A percentile compares a stretch with the other conserved stretches of the same genome.
Evolutionary conservation across 2,797 vertebrate species (phyloP).

Genomic region (Sebastes taczanowskii): DNA sequence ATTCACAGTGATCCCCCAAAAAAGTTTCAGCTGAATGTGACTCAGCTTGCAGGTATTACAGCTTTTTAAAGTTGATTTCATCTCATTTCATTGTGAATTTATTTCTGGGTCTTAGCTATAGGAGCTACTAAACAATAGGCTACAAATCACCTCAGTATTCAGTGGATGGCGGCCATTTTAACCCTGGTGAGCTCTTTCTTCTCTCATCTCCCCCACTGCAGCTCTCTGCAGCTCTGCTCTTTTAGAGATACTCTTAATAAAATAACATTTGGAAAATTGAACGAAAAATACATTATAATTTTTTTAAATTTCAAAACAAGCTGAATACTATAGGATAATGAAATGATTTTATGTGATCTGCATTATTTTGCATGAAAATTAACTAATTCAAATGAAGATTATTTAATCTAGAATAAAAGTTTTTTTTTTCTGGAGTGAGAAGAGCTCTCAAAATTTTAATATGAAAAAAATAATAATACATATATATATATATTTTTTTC

Average conservation of each 20-base stretch:
- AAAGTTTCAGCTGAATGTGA: slow-evolving; percentile 23
- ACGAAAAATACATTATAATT: accelerated
- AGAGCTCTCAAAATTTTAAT: neutral
- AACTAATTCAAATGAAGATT: neutral
- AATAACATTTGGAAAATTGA: neutral
- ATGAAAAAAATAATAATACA: neutral
- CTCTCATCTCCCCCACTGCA: slow-evolving; percentile 20
- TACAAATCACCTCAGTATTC: slow-evolving; percentile 62
- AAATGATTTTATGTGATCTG: neutral
- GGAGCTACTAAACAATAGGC: slow-evolving; percentile 28
- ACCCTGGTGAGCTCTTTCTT: slow-evolving; percentile 56
- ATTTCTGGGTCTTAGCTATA: slow-evolving; percentile 17
- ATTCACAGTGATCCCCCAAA: slow-evolving; percentile 20
- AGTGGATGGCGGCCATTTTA: slow-evolving; percentile 78
- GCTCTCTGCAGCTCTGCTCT: slow-evolving; percentile 1
- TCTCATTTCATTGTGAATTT: neutral
- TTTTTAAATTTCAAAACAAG: neutral
- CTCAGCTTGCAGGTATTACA: neutral
- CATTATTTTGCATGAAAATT: neutral
- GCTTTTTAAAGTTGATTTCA: neutral
- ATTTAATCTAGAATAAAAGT: neutral
- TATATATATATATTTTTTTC: too few species aligned
- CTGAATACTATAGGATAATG: neutral
- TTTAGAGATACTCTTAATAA: neutral
- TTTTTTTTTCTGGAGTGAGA: neutral